These are phyloP conservation scores for Bombus haemorrhoidalis DNA, from an alignment of 1,140 invertebrate species.

Conservation along the genomic window DNA sequence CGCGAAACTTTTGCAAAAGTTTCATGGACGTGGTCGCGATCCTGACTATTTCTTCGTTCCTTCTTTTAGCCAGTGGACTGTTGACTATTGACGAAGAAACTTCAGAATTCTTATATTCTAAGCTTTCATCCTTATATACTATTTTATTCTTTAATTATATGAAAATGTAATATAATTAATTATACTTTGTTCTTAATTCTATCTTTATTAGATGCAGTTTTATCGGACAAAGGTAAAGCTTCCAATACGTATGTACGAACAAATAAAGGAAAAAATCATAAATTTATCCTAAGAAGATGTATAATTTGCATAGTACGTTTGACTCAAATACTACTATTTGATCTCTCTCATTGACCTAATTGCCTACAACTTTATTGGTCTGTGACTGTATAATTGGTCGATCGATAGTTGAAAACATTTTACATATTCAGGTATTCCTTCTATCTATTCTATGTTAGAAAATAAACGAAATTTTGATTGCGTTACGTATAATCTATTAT, in stretches of 20 bases:
- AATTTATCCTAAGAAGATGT: neutral
- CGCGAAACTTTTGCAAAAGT: slow-evolving; percentile 47
- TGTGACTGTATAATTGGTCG: neutral
- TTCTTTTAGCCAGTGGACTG: slow-evolving; percentile 26
- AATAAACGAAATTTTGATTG: too few relatives aligned
- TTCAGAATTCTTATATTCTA: slow-evolving; percentile 22
- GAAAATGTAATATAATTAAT: too few relatives aligned
- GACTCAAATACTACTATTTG: neutral
- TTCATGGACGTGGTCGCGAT: slow-evolving; percentile 10
- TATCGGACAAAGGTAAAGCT: neutral
- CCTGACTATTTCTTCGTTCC: neutral
- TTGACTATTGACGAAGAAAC: slow-evolving; percentile 35
- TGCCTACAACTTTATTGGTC: neutral
- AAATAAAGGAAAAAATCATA: neutral
- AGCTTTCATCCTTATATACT: too few relatives aligned
- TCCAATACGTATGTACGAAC: neutral
- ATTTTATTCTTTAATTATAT: too few relatives aligned
- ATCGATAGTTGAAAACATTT: neutral
- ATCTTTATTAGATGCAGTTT: neutral
- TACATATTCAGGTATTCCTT: neutral
- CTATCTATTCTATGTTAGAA: too few relatives aligned
- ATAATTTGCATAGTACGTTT: neutral
- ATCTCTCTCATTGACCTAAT: neutral
- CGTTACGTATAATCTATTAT: too few relatives aligned
- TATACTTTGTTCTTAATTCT: neutral